A percentile compares a stretch with the other conserved stretches of the same genome.
Conservation (phyloP, 1,140 invertebrate species). For the Episyrphus balteatus region DNA sequence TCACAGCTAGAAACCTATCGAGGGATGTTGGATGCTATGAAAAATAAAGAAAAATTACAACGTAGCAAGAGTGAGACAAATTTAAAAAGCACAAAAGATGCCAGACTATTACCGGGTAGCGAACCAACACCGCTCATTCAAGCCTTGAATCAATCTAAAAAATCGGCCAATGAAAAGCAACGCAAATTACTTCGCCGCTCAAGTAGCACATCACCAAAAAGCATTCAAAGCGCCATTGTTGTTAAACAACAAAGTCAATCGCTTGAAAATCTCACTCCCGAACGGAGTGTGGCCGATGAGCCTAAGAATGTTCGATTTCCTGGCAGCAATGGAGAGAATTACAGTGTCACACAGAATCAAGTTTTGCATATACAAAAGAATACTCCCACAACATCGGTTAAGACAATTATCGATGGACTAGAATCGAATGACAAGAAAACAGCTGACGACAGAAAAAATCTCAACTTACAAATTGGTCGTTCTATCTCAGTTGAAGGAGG, state of each 20-base stretch:
- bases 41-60: slow-evolving; percentile 83
- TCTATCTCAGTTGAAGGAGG: slow-evolving; percentile 11
- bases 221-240: slow-evolving; percentile 19
- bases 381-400: slow-evolving; percentile 27
- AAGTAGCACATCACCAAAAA: slow-evolving; percentile 32
- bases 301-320: slow-evolving; percentile 69
- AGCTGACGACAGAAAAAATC: slow-evolving; percentile 40
- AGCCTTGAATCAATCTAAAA: slow-evolving; percentile 39
- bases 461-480: slow-evolving; percentile 11
- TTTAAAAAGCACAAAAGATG: slow-evolving; percentile 48
- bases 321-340: slow-evolving; percentile 70
- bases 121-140: slow-evolving; percentile 46
- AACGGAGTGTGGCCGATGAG: slow-evolving; percentile 35
- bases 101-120: slow-evolving; percentile 43
- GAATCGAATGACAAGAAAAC: slow-evolving; percentile 17
- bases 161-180: slow-evolving; percentile 18
- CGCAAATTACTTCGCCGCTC: slow-evolving; percentile 29
- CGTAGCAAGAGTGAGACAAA: slow-evolving; percentile 89
- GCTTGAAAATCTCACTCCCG: slow-evolving; percentile 49
- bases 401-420: slow-evolving; percentile 30
- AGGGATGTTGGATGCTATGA: slow-evolving; percentile 91
- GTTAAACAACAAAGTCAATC: slow-evolving; percentile 40
- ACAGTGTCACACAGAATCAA: slow-evolving; percentile 81
- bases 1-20: slow-evolving; percentile 91
- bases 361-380: slow-evolving; percentile 61